Conservation (phyloP, 2,888 invertebrate species). For the Aradus depressus region DNA sequence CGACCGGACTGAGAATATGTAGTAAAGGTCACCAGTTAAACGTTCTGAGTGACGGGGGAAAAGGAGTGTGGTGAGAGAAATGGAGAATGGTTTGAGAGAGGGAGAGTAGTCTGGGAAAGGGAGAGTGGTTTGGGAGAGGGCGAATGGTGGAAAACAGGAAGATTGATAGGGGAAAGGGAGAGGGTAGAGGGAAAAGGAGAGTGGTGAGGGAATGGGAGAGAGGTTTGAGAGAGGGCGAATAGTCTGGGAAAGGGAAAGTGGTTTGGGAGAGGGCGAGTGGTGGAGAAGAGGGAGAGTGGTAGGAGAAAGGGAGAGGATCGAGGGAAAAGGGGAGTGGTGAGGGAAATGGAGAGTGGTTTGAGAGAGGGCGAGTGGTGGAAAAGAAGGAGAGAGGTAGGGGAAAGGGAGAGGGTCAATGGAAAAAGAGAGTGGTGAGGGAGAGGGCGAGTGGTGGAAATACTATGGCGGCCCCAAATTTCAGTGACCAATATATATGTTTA, state of each 20-base stretch:
- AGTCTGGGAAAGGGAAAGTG: neutral
- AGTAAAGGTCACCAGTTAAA: too few species aligned
- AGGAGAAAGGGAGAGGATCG: neutral
- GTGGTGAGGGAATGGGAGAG: neutral
- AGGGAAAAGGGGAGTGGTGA: neutral
- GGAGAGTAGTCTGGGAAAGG: neutral
- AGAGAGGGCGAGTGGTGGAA: neutral
- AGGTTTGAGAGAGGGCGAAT: neutral
- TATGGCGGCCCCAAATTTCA: too few species aligned
- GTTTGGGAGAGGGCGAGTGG: neutral
- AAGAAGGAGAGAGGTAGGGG: neutral
- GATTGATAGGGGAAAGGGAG: neutral
- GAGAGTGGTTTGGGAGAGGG: neutral
- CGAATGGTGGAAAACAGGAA: neutral
- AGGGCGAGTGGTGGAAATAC: neutral
- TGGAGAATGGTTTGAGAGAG: neutral
- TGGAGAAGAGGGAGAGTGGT: neutral
- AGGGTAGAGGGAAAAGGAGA: neutral
- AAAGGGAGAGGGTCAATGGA: neutral
- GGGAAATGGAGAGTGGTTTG: neutral
- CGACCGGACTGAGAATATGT: too few species aligned
- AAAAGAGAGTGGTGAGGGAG: constrained; percentile 1
- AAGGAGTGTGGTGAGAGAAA: neutral
- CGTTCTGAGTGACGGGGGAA: neutral
- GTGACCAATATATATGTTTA: too few species aligned